phyloP scores from a whole-genome alignment of 2,797 vertebrate genomes.

The Otolemur crassicaudatus region DNA sequence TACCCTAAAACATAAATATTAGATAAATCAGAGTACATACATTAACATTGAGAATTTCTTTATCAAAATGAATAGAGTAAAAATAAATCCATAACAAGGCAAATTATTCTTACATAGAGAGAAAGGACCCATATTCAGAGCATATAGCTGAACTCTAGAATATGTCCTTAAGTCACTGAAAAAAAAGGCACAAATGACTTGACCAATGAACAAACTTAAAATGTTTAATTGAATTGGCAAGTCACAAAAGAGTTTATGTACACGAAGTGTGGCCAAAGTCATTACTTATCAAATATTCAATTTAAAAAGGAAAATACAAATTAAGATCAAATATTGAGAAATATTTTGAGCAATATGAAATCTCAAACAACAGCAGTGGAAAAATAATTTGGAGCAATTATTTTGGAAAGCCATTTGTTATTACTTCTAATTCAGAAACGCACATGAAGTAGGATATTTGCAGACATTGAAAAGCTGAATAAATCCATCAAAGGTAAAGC shows the following conservation, averaged over 20 bases:
- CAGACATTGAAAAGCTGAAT: neutral
- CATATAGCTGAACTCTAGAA: neutral
- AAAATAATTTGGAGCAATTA: neutral
- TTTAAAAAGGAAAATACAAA: neutral
- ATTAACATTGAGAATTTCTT: neutral
- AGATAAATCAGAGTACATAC: neutral
- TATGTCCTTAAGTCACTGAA: neutral
- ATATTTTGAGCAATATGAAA: neutral
- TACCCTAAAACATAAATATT: neutral
- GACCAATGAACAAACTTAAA: neutral
- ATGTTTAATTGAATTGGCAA: neutral
- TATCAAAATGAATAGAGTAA: neutral
- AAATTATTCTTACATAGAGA: neutral
- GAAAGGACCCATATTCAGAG: too few relatives aligned
- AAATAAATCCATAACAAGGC: neutral
- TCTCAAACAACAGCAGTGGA: neutral
- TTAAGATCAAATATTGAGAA: neutral
- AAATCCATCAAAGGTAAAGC: neutral
- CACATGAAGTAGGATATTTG: neutral
- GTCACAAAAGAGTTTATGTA: neutral
- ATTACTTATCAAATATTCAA: neutral
- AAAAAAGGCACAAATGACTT: neutral
- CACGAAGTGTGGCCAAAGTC: neutral
- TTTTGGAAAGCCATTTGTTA: neutral
- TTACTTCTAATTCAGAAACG: neutral